These are phyloP conservation scores for Paradoxurus hermaphroditus DNA, from an alignment of 2,113 vertebrate genomes.

Conservation along the genomic window DNA sequence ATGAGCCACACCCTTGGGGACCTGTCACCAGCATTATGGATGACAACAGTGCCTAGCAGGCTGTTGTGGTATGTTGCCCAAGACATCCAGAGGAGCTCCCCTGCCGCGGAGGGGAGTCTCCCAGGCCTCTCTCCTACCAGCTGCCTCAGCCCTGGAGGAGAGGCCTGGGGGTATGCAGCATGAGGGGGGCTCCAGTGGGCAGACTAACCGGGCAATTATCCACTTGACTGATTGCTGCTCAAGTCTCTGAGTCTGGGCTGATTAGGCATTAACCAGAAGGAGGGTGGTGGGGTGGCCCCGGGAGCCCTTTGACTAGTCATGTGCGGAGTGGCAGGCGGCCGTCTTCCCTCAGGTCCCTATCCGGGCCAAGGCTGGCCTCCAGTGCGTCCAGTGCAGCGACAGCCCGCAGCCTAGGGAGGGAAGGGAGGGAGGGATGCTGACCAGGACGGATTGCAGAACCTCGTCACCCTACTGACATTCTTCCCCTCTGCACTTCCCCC, in stretches of 20 bases:
- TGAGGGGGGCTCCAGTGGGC: background rate
- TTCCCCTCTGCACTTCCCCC: background rate
- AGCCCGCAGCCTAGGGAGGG: background rate
- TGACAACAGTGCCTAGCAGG: background rate
- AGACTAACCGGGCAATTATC: background rate
- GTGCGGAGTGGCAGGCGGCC: background rate
- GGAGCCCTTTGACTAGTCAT: constrained; percentile 59
- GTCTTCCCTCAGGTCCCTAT: background rate
- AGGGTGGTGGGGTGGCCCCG: constrained; percentile 81
- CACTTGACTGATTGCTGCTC: constrained; percentile 7
- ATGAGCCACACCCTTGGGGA: background rate
- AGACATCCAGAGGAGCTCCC: background rate
- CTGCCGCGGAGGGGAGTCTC: background rate
- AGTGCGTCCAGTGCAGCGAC: background rate
- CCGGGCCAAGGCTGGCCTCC: background rate
- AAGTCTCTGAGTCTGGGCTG: constrained; percentile 10
- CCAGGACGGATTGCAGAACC: background rate
- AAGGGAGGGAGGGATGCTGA: background rate
- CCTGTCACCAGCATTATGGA: background rate
- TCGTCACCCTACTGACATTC: fast-evolving
- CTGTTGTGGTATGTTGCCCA: background rate
- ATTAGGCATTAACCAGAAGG: constrained; percentile 83
- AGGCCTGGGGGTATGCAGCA: background rate
- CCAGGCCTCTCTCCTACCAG: background rate
- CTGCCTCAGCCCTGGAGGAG: background rate